phyloP scores from a whole-genome alignment of 92 coral and sea anemone genomes.

The Nematostella vectensis region DNA sequence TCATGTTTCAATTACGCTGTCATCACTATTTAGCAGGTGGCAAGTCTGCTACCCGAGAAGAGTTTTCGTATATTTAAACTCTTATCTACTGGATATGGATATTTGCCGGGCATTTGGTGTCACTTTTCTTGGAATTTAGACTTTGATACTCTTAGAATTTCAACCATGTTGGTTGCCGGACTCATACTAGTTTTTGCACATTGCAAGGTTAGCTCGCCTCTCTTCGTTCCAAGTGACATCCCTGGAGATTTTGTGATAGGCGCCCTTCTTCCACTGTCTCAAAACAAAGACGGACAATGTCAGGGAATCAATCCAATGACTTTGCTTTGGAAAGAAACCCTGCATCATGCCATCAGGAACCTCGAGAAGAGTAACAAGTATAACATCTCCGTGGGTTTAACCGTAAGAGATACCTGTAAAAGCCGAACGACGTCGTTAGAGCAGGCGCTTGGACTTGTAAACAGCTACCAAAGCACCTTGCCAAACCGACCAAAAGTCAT shows the following conservation, averaged over 20 bases:
- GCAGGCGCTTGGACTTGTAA: constrained; percentile 55
- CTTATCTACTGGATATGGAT: too few species aligned
- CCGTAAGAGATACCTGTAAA: constrained; percentile 53
- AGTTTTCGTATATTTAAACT: too few species aligned
- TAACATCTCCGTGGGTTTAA: constrained; percentile 41
- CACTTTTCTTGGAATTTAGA: too few species aligned
- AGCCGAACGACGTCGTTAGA: constrained; percentile 30
- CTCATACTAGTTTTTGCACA: neutral
- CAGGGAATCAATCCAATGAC: constrained; percentile 20
- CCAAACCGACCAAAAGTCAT: constrained; percentile 9
- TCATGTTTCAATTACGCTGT: too few species aligned
- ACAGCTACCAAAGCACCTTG: neutral
- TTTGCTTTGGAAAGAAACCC: constrained; percentile 43
- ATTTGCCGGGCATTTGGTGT: too few species aligned
- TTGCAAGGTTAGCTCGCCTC: neutral
- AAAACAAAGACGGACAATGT: constrained; percentile 14
- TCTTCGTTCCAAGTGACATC: neutral
- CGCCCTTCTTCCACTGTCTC: constrained; percentile 51
- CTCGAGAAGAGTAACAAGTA: constrained; percentile 20
- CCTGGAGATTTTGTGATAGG: constrained; percentile 48
- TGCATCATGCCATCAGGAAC: constrained; percentile 48
- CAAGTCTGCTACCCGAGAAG: too few species aligned
- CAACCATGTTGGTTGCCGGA: neutral
- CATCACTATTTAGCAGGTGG: too few species aligned
- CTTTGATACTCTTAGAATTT: too few species aligned